Conservation (phyloP, 2,888 invertebrate species). For the Norana najaformis region DNA sequence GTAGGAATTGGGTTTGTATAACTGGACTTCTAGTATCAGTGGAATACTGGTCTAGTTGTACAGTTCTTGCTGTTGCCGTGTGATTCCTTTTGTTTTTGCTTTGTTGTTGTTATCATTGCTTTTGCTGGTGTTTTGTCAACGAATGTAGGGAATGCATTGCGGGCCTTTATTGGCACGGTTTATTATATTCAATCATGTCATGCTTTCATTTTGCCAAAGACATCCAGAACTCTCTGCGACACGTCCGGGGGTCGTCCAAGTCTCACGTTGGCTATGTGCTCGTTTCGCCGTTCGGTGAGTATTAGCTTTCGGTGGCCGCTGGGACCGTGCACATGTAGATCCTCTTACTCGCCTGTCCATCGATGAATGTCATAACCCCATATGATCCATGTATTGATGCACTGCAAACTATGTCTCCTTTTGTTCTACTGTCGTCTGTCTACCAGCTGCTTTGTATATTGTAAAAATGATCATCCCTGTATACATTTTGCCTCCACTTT, state of each 20-base stretch:
- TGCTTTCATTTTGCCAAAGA: slow-evolving; percentile 8
- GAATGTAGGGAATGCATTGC: background rate
- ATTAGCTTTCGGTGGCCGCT: background rate
- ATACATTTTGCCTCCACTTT: background rate
- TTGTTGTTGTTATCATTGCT: background rate
- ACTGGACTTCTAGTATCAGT: too few species aligned
- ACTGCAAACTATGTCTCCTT: background rate
- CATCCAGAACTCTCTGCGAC: slow-evolving; percentile 14
- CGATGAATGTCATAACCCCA: background rate
- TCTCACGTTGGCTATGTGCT: slow-evolving; percentile 46
- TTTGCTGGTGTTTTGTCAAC: background rate
- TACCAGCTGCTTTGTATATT: background rate
- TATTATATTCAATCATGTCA: slow-evolving; percentile 13
- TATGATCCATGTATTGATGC: background rate
- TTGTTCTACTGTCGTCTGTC: background rate
- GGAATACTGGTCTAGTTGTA: too few species aligned
- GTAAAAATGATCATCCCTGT: background rate
- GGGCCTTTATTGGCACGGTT: background rate
- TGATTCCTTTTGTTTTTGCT: background rate
- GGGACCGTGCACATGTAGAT: background rate
- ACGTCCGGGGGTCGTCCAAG: slow-evolving; percentile 20
- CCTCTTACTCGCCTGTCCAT: background rate
- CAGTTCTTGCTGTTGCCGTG: background rate
- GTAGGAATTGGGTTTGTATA: too few species aligned
- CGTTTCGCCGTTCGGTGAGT: slow-evolving; percentile 47